These are phyloP conservation scores for Hydrotaea cyrtoneurina DNA, from an alignment of 2,888 invertebrate species.

Conservation along the genomic window DNA sequence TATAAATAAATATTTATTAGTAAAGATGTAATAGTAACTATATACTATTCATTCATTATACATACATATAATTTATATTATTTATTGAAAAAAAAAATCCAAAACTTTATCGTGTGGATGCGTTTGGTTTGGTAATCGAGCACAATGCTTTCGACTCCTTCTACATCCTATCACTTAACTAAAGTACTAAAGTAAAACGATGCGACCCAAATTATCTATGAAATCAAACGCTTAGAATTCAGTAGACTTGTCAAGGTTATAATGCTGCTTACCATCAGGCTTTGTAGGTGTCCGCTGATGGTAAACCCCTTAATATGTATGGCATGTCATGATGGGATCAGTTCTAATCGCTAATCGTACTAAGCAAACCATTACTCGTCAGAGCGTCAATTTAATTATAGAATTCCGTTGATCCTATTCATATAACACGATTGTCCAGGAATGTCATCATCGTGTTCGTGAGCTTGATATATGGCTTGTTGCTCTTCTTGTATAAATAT, in stretches of 20 bases:
- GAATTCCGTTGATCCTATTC: neutral
- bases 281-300: neutral
- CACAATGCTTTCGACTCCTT: neutral
- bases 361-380: neutral
- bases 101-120: slow-evolving; percentile 17
- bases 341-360: neutral
- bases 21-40: slow-evolving; percentile 63
- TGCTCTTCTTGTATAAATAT: neutral
- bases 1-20: slow-evolving; percentile 58
- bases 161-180: slow-evolving; percentile 15
- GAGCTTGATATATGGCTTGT: neutral
- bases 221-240: too few relatives aligned
- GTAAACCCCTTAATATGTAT: neutral
- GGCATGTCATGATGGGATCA: neutral
- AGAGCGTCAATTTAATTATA: neutral
- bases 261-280: too few relatives aligned
- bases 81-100: neutral
- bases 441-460: slow-evolving; percentile 6
- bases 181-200: neutral
- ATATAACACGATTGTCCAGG: slow-evolving; percentile 18
- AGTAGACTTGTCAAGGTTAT: too few relatives aligned
- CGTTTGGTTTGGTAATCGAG: neutral
- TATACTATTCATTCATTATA: slow-evolving; percentile 32
- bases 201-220: neutral
- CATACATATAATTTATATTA: slow-evolving; percentile 13